A percentile compares a stretch with the other conserved stretches of the same genome.
phyloP scores from a whole-genome alignment of 2,888 invertebrate species.

The Meiosimyza platycephala region DNA sequence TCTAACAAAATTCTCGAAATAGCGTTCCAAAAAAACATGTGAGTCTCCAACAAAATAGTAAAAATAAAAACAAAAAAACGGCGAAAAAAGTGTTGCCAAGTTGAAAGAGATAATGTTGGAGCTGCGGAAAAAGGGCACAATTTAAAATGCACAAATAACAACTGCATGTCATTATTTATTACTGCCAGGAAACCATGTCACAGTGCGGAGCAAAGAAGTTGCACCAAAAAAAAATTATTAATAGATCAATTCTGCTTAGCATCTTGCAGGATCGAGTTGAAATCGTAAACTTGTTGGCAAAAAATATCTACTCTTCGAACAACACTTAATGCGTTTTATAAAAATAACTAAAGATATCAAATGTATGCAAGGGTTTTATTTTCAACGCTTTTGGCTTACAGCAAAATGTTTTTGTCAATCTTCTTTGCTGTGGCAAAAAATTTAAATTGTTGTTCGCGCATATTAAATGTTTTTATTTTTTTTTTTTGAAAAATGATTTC shows the following conservation, averaged over 20 bases:
- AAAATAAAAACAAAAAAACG: not conserved
- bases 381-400: no score
- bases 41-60: not conserved
- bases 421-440: no score
- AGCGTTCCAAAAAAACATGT: not conserved
- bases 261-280: not conserved
- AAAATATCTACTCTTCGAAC: not conserved
- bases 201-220: no score
- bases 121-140: not conserved
- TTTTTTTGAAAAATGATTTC: slow-evolving; percentile 37
- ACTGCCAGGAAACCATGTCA: no score
- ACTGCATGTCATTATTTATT: slow-evolving; percentile 24
- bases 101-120: not conserved
- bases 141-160: not conserved
- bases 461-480: slow-evolving; percentile 41
- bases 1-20: slow-evolving; percentile 4
- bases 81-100: slow-evolving; percentile 16
- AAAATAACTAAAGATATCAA: not conserved
- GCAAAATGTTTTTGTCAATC: no score
- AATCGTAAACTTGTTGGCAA: slow-evolving; percentile 7
- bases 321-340: not conserved
- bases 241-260: slow-evolving; percentile 16
- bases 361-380: no score
- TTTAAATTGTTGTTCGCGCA: no score
- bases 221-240: slow-evolving; percentile 3